phyloP scores from a whole-genome alignment of 2,888 invertebrate genomes.

The Colletes collaris region DNA sequence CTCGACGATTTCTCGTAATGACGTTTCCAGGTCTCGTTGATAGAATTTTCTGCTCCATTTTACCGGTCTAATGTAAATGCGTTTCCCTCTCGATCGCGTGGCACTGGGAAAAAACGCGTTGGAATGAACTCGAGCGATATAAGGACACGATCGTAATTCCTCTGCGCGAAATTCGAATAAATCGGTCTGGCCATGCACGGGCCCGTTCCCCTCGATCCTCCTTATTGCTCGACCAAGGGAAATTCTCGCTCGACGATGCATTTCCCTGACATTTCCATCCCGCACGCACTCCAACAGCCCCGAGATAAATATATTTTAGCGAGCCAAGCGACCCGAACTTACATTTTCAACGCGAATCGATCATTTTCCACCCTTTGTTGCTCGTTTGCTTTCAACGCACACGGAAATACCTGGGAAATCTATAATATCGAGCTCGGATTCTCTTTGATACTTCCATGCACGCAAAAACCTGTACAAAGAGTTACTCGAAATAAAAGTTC shows the following conservation, averaged over 20 bases:
- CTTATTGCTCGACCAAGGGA: slow-evolving; percentile 9
- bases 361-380: slow-evolving; percentile 19
- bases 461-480: too few species aligned
- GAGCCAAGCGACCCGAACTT: slow-evolving; percentile 49
- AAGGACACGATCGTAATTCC: neutral
- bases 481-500: too few species aligned
- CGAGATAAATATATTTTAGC: slow-evolving; percentile 46
- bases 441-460: too few species aligned
- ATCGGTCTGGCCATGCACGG: neutral
- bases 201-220: neutral
- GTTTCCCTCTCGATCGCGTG: neutral
- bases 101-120: neutral
- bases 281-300: neutral
- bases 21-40: neutral
- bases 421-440: too few species aligned
- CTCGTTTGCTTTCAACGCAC: neutral
- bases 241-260: slow-evolving; percentile 14
- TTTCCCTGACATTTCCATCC: slow-evolving; percentile 49
- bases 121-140: neutral
- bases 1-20: slow-evolving; percentile 28
- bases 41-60: slow-evolving; percentile 24
- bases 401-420: too few species aligned
- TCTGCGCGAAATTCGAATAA: neutral
- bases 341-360: slow-evolving; percentile 43
- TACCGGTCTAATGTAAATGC: slow-evolving; percentile 7